Conservation (phyloP, 23 tunicate species). For the Halocynthia roretzi region DNA sequence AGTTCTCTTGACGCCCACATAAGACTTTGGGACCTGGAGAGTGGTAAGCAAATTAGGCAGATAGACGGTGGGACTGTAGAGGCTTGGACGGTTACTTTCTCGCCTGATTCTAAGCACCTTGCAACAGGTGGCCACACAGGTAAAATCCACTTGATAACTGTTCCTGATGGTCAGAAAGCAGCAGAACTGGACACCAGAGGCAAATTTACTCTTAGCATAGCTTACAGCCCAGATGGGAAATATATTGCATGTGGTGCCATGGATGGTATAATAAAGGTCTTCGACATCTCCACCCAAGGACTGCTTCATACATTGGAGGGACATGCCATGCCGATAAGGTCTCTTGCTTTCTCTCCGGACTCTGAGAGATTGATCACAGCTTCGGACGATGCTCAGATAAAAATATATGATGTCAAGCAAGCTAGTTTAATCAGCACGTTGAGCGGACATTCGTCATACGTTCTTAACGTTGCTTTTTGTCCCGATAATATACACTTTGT, state of each 20-base stretch:
- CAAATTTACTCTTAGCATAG: slow-evolving; percentile 85
- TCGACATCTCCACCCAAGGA: slow-evolving; percentile 70
- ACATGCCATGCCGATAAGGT: slow-evolving; percentile 97
- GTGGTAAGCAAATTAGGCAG: slow-evolving; percentile 77
- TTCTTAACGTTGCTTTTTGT: slow-evolving; percentile 74
- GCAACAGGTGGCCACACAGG: slow-evolving; percentile 98
- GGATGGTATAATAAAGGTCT: slow-evolving; percentile 95
- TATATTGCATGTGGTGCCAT: slow-evolving; percentile 94
- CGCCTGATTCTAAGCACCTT: slow-evolving; percentile 80
- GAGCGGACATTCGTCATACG: slow-evolving; percentile 97
- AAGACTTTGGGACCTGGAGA: slow-evolving; percentile 88
- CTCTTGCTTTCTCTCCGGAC: slow-evolving; percentile 94
- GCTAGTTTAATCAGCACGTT: slow-evolving; percentile 80
- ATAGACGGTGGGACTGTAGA: slow-evolving; percentile 94
- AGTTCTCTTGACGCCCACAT: slow-evolving; percentile 92
- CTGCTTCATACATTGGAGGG: slow-evolving; percentile 82
- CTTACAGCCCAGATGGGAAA: slow-evolving; percentile 92
- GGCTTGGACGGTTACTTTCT: slow-evolving; percentile 90
- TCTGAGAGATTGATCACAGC: slow-evolving; percentile 89
- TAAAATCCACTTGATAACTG: slow-evolving; percentile 61
- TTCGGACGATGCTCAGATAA: slow-evolving; percentile 97
- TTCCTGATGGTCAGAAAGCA: slow-evolving; percentile 83
- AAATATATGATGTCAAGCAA: slow-evolving; percentile 91
- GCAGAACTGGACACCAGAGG: slow-evolving; percentile 89
- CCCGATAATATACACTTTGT: slow-evolving; percentile 92